A percentile compares a stretch with the other conserved stretches of the same genome.
Evolutionary conservation across 2,113 vertebrate genomes (phyloP).

Genomic region (Sapayoa aenigma): DNA sequence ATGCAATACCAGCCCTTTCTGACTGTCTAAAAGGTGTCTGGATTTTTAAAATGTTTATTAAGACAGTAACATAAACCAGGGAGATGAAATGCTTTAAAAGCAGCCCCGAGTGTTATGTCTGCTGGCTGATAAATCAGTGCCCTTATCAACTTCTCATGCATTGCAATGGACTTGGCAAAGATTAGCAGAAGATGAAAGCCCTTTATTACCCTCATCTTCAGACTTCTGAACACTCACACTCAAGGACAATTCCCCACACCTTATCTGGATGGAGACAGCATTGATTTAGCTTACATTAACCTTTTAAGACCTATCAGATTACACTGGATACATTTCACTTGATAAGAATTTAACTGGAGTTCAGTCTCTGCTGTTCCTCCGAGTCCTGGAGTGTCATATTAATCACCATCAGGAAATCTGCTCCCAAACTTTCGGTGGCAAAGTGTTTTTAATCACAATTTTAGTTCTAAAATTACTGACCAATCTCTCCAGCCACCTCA

Average conservation of each 20-base stretch:
- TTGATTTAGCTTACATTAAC: slow-evolving; percentile 69
- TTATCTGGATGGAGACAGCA: slow-evolving; percentile 38
- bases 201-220: slow-evolving; percentile 38
- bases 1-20: neutral
- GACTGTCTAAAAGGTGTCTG: neutral
- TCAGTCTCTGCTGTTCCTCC: neutral
- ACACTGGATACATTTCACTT: slow-evolving; percentile 43
- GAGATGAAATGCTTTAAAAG: neutral
- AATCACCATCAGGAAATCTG: slow-evolving; percentile 35
- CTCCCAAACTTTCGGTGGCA: neutral
- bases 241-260: slow-evolving; percentile 59
- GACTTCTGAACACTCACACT: neutral
- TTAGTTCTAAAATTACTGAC: slow-evolving; percentile 39
- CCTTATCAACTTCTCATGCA: slow-evolving; percentile 13
- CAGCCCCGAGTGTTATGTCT: neutral
- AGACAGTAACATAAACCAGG: neutral
- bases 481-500: neutral
- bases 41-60: neutral
- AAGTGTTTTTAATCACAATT: slow-evolving; percentile 63
- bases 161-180: slow-evolving; percentile 7
- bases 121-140: slow-evolving; percentile 42
- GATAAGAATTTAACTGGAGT: slow-evolving; percentile 43
- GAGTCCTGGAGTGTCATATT: neutral
- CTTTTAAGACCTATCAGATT: slow-evolving; percentile 63
- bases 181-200: slow-evolving; percentile 15